Conservation (phyloP, 2,888 invertebrate genomes). For the Drosophila atripex region DNA sequence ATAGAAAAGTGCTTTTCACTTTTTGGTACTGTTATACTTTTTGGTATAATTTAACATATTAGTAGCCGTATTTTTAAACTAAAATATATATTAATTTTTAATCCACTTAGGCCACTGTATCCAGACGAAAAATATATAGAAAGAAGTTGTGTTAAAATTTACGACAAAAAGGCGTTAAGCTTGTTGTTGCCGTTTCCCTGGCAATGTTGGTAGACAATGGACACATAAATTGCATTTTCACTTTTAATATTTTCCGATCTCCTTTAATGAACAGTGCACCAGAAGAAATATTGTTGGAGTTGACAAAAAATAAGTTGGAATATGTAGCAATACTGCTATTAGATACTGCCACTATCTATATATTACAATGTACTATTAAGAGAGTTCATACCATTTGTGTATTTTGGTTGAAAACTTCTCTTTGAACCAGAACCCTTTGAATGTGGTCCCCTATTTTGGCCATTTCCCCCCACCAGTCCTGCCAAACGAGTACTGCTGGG, state of each 20-base stretch:
- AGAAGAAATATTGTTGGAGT: background rate
- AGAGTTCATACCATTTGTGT: no score
- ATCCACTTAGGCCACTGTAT: constrained; percentile 14
- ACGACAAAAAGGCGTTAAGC: constrained; percentile 77
- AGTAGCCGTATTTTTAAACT: no score
- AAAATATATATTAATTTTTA: background rate
- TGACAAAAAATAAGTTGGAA: no score
- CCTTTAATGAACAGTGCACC: constrained; percentile 53
- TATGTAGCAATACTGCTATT: no score
- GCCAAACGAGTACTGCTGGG: constrained; percentile 69
- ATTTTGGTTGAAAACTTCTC: no score
- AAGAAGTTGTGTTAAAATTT: constrained; percentile 70
- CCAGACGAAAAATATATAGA: constrained; percentile 12
- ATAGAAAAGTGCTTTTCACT: no score
- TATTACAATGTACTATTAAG: no score
- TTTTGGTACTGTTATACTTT: no score
- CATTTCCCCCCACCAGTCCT: constrained; percentile 43
- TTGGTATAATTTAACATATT: no score
- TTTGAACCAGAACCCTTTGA: constrained; percentile 4
- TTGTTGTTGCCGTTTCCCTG: constrained; percentile 50
- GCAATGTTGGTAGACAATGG: constrained; percentile 58
- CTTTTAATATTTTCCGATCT: constrained; percentile 68
- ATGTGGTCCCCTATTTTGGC: background rate
- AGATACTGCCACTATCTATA: no score
- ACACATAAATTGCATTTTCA: constrained; percentile 78